Percentiles rank a stretch among this genome's conserved stretches.
phyloP scores from a whole-genome alignment of 2,797 vertebrate species.

The Bradypodion ventrale region DNA sequence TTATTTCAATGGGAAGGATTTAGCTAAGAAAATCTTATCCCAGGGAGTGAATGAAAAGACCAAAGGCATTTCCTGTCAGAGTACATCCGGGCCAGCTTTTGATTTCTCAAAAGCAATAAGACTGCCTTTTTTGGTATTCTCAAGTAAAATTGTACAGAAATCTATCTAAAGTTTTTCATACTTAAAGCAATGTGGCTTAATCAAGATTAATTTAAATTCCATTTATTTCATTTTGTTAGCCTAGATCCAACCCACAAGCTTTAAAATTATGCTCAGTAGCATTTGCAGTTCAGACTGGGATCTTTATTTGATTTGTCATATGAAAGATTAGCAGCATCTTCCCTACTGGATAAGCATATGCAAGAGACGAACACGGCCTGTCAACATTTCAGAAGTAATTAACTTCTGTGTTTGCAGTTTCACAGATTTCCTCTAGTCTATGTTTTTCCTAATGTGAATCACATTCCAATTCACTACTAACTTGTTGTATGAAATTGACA shows the following conservation, averaged over 20 bases:
- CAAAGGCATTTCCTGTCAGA: too few relatives aligned
- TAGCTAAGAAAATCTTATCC: too few relatives aligned
- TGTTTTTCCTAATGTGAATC: conserved; percentile 48
- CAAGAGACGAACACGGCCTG: conserved; percentile 34
- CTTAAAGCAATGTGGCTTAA: background rate
- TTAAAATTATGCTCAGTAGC: conserved; percentile 9
- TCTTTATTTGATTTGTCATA: conserved; percentile 42
- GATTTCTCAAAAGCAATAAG: background rate
- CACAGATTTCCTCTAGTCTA: conserved; percentile 51
- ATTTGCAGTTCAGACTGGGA: conserved; percentile 37
- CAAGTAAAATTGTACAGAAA: background rate
- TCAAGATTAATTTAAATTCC: too few relatives aligned
- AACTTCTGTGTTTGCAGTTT: conserved; percentile 53
- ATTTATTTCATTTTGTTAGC: too few relatives aligned
- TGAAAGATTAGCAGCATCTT: conserved; percentile 55
- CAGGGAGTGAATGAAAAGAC: too few relatives aligned
- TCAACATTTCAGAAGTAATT: conserved; percentile 58
- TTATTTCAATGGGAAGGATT: too few relatives aligned
- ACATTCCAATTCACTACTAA: conserved; percentile 21
- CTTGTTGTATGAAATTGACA: conserved; percentile 49
- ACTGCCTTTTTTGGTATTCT: background rate
- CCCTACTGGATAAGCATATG: conserved; percentile 43
- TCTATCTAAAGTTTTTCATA: background rate
- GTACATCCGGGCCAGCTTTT: background rate
- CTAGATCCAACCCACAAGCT: background rate